Percentiles rank a stretch among this genome's conserved stretches.
Evolutionary conservation across 2,113 vertebrate genomes (phyloP).

Genomic region (Neodon shergylaensis): DNA sequence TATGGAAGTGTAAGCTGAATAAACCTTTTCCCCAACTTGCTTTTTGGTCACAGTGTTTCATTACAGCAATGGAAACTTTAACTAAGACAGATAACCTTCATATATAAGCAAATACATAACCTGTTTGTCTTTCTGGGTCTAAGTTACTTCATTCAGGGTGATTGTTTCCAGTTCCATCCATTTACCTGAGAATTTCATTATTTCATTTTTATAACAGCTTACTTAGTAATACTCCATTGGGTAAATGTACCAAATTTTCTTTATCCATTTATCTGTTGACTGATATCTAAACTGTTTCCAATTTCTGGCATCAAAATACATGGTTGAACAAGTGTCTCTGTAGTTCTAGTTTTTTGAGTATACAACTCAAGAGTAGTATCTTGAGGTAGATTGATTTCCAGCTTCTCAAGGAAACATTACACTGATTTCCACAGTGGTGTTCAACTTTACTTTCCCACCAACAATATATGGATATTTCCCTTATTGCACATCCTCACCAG

Average conservation of each 20-base stretch:
- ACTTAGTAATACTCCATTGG: neutral
- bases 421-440: neutral
- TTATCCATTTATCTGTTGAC: neutral
- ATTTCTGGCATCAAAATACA: neutral
- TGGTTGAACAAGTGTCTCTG: neutral
- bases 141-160: neutral
- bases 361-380: neutral
- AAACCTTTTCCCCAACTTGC: too few species aligned
- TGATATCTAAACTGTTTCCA: neutral
- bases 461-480: neutral
- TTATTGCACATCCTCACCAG: neutral
- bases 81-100: too few species aligned
- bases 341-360: neutral
- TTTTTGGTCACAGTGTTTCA: too few species aligned
- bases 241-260: neutral
- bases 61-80: too few species aligned
- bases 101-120: neutral
- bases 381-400: neutral
- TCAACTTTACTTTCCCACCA: neutral
- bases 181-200: neutral
- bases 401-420: neutral
- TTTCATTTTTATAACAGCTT: neutral
- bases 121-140: neutral
- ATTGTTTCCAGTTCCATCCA: neutral
- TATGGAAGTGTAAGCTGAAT: too few species aligned